Evolutionary conservation across 2,797 vertebrate species (phyloP).

Genomic region (Pogonophryne albipinna): DNA sequence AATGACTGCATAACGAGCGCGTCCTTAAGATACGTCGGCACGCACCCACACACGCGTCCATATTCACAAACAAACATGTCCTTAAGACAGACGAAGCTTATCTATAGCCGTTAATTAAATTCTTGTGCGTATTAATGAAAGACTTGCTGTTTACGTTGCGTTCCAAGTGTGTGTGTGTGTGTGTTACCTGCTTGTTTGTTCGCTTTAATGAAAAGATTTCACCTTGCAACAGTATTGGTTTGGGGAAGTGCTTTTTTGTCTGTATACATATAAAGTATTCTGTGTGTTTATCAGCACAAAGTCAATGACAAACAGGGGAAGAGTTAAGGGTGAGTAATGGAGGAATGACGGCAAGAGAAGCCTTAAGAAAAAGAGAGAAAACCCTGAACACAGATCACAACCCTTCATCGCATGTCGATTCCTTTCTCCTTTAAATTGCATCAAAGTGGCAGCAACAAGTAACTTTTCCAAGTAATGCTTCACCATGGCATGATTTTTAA

Average conservation of each 20-base stretch:
- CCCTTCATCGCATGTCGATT: conserved; percentile 19
- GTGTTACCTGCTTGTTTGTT: conserved; percentile 65
- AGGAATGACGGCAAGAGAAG: neutral
- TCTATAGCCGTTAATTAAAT: conserved; percentile 85
- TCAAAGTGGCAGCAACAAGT: neutral
- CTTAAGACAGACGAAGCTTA: conserved; percentile 79
- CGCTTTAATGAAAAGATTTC: conserved; percentile 77
- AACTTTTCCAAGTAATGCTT: neutral
- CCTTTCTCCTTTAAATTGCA: neutral
- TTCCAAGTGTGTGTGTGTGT: conserved; percentile 33
- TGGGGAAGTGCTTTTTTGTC: conserved; percentile 21
- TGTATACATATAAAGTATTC: neutral
- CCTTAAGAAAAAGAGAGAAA: neutral
- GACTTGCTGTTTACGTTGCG: conserved; percentile 59
- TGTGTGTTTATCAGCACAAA: conserved; percentile 25
- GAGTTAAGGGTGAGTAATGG: neutral
- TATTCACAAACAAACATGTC: conserved; percentile 77
- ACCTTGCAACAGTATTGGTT: conserved; percentile 65
- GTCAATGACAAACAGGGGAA: conserved; percentile 42
- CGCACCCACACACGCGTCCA: conserved; percentile 36
- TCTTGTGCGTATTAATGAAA: conserved; percentile 74
- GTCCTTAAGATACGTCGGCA: conserved; percentile 71
- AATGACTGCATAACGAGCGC: conserved; percentile 63
- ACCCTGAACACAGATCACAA: conserved; percentile 30
- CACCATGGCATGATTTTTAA: neutral